Evolutionary conservation across 2,113 vertebrate species (phyloP).

Genomic region (Catharus minimus): DNA sequence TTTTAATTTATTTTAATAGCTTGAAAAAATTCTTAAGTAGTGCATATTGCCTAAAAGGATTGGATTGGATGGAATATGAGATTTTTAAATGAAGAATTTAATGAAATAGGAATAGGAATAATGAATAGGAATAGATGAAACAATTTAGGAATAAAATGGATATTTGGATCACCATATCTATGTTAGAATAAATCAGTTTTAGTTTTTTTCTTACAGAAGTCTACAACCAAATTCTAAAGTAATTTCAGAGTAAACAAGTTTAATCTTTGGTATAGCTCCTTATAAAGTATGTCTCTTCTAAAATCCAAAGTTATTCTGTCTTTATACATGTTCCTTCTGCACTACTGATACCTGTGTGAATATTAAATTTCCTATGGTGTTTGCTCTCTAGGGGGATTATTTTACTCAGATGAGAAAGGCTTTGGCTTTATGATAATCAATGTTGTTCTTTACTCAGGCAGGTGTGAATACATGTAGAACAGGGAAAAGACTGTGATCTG

Average conservation of each 20-base stretch:
- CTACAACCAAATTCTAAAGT: neutral
- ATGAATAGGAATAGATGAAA: neutral
- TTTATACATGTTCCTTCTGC: neutral
- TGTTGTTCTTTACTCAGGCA: neutral
- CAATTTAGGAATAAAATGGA: neutral
- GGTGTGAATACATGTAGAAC: neutral
- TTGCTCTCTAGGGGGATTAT: neutral
- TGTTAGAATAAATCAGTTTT: neutral
- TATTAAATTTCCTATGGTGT: neutral
- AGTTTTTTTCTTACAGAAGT: neutral
- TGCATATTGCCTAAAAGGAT: neutral
- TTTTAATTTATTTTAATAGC: neutral
- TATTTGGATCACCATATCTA: neutral
- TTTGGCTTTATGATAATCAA: neutral
- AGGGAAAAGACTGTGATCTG: neutral
- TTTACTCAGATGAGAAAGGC: neutral
- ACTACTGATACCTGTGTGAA: neutral
- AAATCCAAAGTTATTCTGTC: neutral
- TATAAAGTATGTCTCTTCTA: neutral
- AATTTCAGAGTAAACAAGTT: neutral
- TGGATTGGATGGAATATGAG: neutral
- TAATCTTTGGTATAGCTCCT: neutral
- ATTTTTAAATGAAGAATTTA: neutral
- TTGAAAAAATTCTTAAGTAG: neutral
- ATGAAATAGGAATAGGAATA: neutral